Base-by-base conservation (phyloP, 2,113 vertebrate species). In the Tupaia chinensis region DNA sequence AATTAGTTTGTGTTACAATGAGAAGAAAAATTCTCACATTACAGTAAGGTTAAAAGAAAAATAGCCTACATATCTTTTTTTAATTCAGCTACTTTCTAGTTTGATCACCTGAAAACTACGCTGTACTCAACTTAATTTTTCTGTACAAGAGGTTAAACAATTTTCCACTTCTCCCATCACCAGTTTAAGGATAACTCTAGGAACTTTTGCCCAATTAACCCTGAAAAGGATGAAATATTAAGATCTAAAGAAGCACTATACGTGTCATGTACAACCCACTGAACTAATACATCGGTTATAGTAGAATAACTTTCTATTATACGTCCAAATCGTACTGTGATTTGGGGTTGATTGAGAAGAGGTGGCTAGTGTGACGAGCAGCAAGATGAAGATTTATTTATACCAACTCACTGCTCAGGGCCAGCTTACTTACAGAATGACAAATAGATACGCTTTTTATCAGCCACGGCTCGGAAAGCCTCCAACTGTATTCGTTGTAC, bases 311-410 rank as follows among this genome's bases (percentile, higher is more conserved):
- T 88, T 96, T 88, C 89, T 91, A 92, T 89, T 93, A 25, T 76
- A 61, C 44, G 32, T 89, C 87, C 72, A 73, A 63, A 63, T 93
- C 60, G n/a, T 77, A 22, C 92, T 85, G 44, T 87, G 73, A 91
- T 82, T 77, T 56, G 53, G 83, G 63, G 63, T 68, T 91, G 92
- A 96, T 95, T 68, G 54, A 86, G 65, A 88, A 89, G 70, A 58
- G 44, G 6, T 79, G 32, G 54, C 68, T 91, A 44, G 70, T 68
- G 87, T 96, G 80, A 94, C 0, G 5, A 78, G 23, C 76, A 74
- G 73, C 29, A 76, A 95, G 72, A 95, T 95, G 92, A 92, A 96
- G 80, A 95, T 87, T 72, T 32, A 65, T 92, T 89, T 83, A 84
- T 73, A 44, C 77, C 76, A 89, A 77, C 53, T 73, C 77, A 15